phyloP scores from a whole-genome alignment of 1,140 invertebrate species.

The Hycleus phaleratus region DNA sequence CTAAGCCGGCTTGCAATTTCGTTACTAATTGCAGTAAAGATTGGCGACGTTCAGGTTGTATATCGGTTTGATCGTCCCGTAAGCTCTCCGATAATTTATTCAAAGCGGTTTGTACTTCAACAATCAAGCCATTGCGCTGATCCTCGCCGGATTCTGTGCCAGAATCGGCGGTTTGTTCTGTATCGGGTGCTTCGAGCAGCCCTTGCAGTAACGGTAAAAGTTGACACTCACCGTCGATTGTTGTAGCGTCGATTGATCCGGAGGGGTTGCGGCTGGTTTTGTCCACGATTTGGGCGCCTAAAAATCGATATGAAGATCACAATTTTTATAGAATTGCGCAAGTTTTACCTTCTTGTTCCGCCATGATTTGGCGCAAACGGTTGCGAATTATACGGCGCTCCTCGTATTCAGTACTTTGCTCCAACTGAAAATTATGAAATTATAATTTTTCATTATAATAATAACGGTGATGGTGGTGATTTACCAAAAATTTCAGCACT shows the following conservation, averaged over 20 bases:
- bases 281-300: slow-evolving; percentile 51
- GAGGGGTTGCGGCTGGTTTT: slow-evolving; percentile 43
- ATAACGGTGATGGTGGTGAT: slow-evolving; percentile 16
- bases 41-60: slow-evolving; percentile 47
- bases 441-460: not conserved
- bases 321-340: not conserved
- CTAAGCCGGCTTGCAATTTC: slow-evolving; percentile 60
- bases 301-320: not conserved
- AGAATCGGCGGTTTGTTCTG: slow-evolving; percentile 45
- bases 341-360: slow-evolving; percentile 63
- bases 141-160: slow-evolving; percentile 63
- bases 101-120: slow-evolving; percentile 71
- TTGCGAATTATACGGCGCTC: slow-evolving; percentile 70
- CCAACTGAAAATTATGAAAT: slow-evolving; percentile 54
- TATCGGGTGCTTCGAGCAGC: slow-evolving; percentile 30
- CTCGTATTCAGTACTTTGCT: slow-evolving; percentile 78
- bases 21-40: slow-evolving; percentile 66
- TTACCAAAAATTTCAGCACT: slow-evolving; percentile 61
- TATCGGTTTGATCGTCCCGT: slow-evolving; percentile 45
- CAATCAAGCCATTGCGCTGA: slow-evolving; percentile 52
- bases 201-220: slow-evolving; percentile 54
- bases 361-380: slow-evolving; percentile 67
- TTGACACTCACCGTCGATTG: slow-evolving; percentile 48
- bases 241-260: slow-evolving; percentile 35
- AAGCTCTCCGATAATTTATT: slow-evolving; percentile 64